Evolutionary conservation across 2,797 vertebrate genomes (phyloP).

Genomic region (Tympanoctomys barrerae): DNA sequence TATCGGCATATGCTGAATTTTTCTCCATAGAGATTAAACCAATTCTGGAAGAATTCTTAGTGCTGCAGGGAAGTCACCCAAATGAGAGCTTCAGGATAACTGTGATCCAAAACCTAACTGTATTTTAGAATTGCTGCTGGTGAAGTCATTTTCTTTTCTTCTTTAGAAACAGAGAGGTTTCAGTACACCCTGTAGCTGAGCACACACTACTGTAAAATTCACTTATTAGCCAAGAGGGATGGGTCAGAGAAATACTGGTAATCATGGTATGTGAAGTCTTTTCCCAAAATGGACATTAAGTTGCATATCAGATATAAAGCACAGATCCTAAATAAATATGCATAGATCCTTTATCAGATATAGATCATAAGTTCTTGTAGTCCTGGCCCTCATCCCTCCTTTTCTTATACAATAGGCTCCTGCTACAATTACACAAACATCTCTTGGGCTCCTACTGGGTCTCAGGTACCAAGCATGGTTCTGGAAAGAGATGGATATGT

Average conservation of each 20-base stretch:
- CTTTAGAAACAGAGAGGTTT: conserved; percentile 15
- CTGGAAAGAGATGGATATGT: not conserved
- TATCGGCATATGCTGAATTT: not conserved
- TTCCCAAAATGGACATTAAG: not conserved
- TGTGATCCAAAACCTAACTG: conserved; percentile 8
- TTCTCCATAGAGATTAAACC: not conserved
- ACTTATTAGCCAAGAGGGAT: not conserved
- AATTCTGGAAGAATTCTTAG: conserved; percentile 57
- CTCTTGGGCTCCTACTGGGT: not conserved
- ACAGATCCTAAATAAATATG: not conserved
- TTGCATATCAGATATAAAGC: not conserved
- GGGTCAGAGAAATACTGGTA: not conserved
- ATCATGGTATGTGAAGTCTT: not conserved
- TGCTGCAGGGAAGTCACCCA: not conserved
- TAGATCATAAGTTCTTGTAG: not conserved
- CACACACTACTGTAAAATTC: not conserved
- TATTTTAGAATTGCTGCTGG: conserved; percentile 40
- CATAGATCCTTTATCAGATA: not conserved
- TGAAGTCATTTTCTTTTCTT: conserved; percentile 49
- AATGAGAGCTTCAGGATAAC: not conserved
- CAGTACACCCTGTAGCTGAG: not conserved
- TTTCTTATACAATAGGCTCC: not conserved
- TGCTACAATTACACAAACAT: not conserved
- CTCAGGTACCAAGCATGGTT: not conserved
- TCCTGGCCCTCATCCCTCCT: not conserved